Conservation (phyloP, 2,797 vertebrate genomes). For the Lepus townsendii region DNA sequence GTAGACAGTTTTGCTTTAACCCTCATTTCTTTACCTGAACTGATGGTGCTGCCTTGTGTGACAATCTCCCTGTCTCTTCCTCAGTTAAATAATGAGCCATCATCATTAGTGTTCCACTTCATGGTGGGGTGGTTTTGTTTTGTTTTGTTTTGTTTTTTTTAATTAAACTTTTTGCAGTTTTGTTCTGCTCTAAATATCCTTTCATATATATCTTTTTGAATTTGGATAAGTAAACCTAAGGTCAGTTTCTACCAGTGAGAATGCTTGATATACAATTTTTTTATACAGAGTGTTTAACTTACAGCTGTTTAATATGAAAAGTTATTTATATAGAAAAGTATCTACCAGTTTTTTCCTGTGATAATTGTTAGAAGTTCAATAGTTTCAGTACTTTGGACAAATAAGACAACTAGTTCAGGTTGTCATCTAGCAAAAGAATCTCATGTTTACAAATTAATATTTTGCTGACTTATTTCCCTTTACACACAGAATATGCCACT, state of each 20-base stretch:
- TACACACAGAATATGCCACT: neutral
- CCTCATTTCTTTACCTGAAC: neutral
- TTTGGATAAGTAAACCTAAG: neutral
- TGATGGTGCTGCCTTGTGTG: neutral
- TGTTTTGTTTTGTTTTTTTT: neutral
- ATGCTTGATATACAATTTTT: constrained; percentile 17
- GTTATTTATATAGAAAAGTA: constrained; percentile 29
- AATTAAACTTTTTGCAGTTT: neutral
- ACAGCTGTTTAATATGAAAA: constrained; percentile 45
- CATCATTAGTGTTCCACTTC: neutral
- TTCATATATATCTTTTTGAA: neutral
- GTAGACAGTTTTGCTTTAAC: neutral
- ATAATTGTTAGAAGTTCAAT: constrained; percentile 37
- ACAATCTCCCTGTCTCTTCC: neutral
- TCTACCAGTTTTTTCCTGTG: neutral
- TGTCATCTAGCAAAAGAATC: neutral
- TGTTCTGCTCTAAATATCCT: constrained; percentile 9
- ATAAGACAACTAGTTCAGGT: constrained; percentile 29
- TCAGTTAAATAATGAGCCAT: neutral
- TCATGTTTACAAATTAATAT: neutral
- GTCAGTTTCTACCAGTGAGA: constrained; percentile 52
- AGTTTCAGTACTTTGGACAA: constrained; percentile 44
- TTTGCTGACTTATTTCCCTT: constrained; percentile 37
- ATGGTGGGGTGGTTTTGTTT: too few relatives aligned
- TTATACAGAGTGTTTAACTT: constrained; percentile 40